Percentiles rank a stretch among this genome's conserved stretches.
Evolutionary conservation across 1,140 invertebrate genomes (phyloP).

Genomic region (Bombus vancouverensis): DNA sequence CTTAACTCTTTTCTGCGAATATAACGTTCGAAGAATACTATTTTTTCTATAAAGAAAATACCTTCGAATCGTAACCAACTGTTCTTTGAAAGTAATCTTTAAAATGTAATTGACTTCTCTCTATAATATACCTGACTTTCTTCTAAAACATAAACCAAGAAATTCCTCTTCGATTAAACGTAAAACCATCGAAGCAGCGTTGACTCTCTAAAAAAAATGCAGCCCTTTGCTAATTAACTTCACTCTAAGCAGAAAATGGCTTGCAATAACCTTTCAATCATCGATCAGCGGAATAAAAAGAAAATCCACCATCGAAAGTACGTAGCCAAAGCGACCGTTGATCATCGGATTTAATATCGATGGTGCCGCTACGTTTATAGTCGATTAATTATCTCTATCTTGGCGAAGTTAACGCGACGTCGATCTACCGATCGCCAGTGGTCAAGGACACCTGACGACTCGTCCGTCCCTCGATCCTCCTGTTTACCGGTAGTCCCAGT

Average conservation of each 20-base stretch:
- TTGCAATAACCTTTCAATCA: neutral
- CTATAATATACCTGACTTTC: neutral
- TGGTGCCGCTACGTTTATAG: conserved; percentile 43
- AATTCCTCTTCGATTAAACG: neutral
- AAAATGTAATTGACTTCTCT: neutral
- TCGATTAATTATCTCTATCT: conserved; percentile 56
- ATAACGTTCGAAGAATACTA: too few relatives aligned
- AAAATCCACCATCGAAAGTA: neutral
- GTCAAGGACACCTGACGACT: conserved; percentile 64
- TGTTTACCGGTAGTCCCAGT: conserved; percentile 35
- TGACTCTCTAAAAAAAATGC: neutral
- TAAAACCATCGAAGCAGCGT: too few relatives aligned
- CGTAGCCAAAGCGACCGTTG: neutral
- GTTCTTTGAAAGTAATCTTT: too few relatives aligned
- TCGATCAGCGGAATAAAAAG: neutral
- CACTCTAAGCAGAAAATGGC: neutral
- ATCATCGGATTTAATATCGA: conserved; percentile 36
- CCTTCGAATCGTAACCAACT: too few relatives aligned
- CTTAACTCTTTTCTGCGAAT: too few relatives aligned
- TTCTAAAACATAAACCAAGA: neutral
- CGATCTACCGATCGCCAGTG: conserved; percentile 44
- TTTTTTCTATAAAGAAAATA: too few relatives aligned
- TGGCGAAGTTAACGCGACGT: conserved; percentile 18
- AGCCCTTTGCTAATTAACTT: neutral
- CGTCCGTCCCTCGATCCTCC: neutral